Conservation (phyloP, 2,888 invertebrate genomes). For the Euzophera pinguis region DNA sequence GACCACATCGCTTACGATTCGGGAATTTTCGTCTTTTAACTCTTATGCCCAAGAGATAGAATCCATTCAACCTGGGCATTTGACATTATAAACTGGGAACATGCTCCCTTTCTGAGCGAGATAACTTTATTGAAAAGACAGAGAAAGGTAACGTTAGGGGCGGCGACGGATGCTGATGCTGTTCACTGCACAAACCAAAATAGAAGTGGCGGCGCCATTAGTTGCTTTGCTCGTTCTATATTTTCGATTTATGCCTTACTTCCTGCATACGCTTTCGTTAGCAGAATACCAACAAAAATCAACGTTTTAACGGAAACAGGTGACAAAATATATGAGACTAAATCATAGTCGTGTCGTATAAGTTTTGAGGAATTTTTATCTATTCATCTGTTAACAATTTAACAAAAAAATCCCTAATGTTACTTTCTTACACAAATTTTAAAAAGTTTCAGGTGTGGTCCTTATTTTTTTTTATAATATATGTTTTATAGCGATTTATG, state of each 20-base stretch:
- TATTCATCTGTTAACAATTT: no score
- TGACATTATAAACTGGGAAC: conserved; percentile 26
- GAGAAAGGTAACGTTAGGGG: conserved; percentile 33
- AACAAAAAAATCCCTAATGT: no score
- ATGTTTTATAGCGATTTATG: no score
- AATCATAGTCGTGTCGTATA: no score
- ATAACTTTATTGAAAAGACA: conserved; percentile 29
- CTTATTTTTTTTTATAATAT: no score
- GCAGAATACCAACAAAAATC: no score
- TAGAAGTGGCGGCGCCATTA: conserved; percentile 56
- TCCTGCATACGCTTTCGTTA: conserved; percentile 39
- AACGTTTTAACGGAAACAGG: no score
- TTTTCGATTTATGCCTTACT: conserved; percentile 61
- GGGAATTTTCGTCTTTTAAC: conserved; percentile 45
- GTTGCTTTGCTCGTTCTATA: conserved; percentile 48
- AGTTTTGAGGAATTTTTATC: no score
- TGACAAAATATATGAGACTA: no score
- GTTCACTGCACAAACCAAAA: conserved; percentile 52
- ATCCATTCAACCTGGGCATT: conserved; percentile 18
- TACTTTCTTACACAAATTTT: no score
- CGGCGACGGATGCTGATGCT: conserved; percentile 53
- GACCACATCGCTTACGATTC: conserved; percentile 45
- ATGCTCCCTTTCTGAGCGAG: conserved; percentile 35
- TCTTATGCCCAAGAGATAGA: conserved; percentile 35
- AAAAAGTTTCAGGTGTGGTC: no score